These are phyloP conservation scores for Ernsta delagoae DNA, from an alignment of 2,888 invertebrate species.

Conservation along the genomic window DNA sequence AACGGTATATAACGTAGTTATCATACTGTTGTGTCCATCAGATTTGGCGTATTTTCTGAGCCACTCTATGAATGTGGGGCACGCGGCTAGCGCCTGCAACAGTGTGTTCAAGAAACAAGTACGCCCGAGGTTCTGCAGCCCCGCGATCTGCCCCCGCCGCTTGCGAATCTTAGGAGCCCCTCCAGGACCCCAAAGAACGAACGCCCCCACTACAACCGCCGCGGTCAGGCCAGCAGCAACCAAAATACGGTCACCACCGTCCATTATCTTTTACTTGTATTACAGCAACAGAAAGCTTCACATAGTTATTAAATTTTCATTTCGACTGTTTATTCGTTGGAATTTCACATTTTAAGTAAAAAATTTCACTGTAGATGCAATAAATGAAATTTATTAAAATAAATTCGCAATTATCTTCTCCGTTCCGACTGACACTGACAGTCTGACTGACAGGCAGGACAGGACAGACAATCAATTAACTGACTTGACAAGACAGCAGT, in stretches of 20 bases:
- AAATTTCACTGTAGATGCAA: background rate
- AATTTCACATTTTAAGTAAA: background rate
- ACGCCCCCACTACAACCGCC: conserved; percentile 92
- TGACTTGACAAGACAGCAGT: no score
- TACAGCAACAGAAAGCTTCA: conserved; percentile 17
- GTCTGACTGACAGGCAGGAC: no score
- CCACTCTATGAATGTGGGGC: conserved; percentile 94
- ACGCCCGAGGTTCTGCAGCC: conserved; percentile 95
- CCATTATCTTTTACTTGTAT: conserved; percentile 74
- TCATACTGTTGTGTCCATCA: conserved; percentile 88
- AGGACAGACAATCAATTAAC: no score
- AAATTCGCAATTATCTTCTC: no score
- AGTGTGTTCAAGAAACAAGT: conserved; percentile 96
- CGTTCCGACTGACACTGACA: no score
- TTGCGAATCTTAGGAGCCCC: conserved; percentile 86
- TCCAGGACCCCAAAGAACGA: conserved; percentile 92
- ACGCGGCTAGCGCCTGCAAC: conserved; percentile 95
- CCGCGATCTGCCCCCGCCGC: conserved; percentile 90
- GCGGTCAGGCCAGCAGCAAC: conserved; percentile 92
- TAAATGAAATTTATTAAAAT: no score
- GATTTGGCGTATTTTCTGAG: conserved; percentile 87
- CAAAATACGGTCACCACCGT: conserved; percentile 90
- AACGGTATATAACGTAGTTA: conserved; percentile 89
- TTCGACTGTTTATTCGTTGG: background rate
- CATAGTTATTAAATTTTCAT: conserved; percentile 17